phyloP scores from a whole-genome alignment of 1,140 invertebrate genomes.

The Dinoponera quadriceps region DNA sequence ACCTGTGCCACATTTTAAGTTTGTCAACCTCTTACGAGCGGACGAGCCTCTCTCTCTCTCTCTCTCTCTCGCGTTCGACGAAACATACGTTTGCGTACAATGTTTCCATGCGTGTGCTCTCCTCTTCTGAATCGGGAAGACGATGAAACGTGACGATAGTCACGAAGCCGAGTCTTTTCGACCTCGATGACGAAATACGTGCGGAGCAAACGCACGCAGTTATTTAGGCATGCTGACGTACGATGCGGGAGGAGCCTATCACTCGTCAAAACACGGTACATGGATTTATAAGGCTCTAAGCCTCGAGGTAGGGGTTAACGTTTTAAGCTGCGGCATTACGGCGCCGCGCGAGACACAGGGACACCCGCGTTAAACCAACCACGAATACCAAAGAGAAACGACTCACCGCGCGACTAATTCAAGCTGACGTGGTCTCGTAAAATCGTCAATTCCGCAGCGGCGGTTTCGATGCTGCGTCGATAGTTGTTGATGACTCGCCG shows the following conservation, averaged over 20 bases:
- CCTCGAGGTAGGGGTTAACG: neutral
- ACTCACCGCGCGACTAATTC: too few relatives aligned
- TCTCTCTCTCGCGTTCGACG: neutral
- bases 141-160: constrained; percentile 45
- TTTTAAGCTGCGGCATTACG: neutral
- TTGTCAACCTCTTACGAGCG: constrained; percentile 41
- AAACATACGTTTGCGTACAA: neutral
- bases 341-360: too few relatives aligned
- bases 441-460: too few relatives aligned
- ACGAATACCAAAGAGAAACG: too few relatives aligned
- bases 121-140: neutral
- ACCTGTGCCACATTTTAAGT: constrained; percentile 29
- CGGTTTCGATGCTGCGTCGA: too few relatives aligned
- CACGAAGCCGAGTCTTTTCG: neutral
- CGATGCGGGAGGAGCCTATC: neutral
- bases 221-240: constrained; percentile 3
- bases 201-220: neutral
- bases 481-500: too few relatives aligned
- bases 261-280: neutral
- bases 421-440: too few relatives aligned
- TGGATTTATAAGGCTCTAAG: neutral
- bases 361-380: too few relatives aligned
- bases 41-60: neutral
- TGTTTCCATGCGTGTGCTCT: too few relatives aligned
- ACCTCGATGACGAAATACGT: constrained; percentile 22